These are phyloP conservation scores for Microplitis manilae DNA, from an alignment of 2,888 invertebrate species.

Conservation along the genomic window DNA sequence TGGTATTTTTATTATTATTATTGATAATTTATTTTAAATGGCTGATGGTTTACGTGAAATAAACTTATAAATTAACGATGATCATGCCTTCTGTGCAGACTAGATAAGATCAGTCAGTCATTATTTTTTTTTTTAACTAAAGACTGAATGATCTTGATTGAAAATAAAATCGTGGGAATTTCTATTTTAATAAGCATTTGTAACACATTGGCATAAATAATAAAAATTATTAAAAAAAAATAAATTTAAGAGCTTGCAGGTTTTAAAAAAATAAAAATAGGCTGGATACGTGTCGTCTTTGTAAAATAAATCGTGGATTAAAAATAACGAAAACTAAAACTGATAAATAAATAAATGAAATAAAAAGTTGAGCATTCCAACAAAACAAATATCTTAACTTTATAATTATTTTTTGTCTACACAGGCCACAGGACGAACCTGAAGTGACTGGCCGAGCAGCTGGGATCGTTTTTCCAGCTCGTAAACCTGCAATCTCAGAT, in stretches of 20 bases:
- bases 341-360: conserved; percentile 10
- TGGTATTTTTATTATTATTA: background rate
- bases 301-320: background rate
- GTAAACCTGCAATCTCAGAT: conserved; percentile 71
- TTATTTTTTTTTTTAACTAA: background rate
- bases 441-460: conserved; percentile 70
- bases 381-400: conserved; percentile 49
- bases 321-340: background rate
- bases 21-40: conserved; percentile 4
- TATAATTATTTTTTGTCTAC: conserved; percentile 56
- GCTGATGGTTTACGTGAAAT: background rate
- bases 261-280: conserved; percentile 2
- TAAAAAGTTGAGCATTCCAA: conserved; percentile 63
- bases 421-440: conserved; percentile 71
- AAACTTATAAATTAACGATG: conserved; percentile 12
- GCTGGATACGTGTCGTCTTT: background rate
- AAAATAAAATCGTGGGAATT: conserved; percentile 6
- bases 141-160: conserved; percentile 13
- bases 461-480: conserved; percentile 72
- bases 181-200: conserved; percentile 1
- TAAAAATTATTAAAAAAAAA: background rate
- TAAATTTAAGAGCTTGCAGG: conserved; percentile 30
- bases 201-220: conserved; percentile 5
- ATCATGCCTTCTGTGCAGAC: conserved; percentile 29
- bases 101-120: background rate